Evolutionary conservation across 2,888 invertebrate species (phyloP).

Genomic region (Podotricha telesiphe): DNA sequence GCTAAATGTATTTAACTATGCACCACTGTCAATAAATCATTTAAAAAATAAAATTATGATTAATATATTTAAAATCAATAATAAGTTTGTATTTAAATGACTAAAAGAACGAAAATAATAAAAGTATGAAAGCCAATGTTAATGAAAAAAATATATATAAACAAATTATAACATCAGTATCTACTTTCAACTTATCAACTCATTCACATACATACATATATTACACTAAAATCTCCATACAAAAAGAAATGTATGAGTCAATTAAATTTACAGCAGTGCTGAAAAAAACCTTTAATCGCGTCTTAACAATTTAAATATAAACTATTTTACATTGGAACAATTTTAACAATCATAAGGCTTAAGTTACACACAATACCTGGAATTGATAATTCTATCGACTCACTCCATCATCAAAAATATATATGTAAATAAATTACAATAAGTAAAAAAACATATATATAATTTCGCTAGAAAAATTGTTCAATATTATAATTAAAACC

Average conservation of each 20-base stretch:
- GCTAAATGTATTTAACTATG: not conserved
- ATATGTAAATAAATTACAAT: conserved; percentile 15
- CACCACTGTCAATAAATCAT: conserved; percentile 3
- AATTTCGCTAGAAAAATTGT: not conserved
- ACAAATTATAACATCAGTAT: not conserved
- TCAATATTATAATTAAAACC: not conserved
- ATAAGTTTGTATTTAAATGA: not conserved
- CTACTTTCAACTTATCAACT: conserved; percentile 4
- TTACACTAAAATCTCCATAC: conserved; percentile 5
- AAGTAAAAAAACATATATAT: not conserved
- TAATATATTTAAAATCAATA: not conserved
- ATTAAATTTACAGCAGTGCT: conserved; percentile 11
- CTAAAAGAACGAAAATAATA: not conserved
- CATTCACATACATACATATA: not conserved
- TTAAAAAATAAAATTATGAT: not conserved
- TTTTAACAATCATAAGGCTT: conserved; percentile 35
- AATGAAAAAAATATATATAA: not conserved
- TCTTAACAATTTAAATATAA: conserved; percentile 32
- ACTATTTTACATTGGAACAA: conserved; percentile 31
- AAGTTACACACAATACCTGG: conserved; percentile 28
- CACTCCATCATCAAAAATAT: conserved; percentile 3
- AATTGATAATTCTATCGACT: not conserved
- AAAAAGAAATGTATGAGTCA: conserved; percentile 7
- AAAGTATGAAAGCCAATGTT: not conserved
- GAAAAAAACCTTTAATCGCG: conserved; percentile 5